phyloP scores from a whole-genome alignment of 2,888 invertebrate genomes.

The Ormia ochracea region DNA sequence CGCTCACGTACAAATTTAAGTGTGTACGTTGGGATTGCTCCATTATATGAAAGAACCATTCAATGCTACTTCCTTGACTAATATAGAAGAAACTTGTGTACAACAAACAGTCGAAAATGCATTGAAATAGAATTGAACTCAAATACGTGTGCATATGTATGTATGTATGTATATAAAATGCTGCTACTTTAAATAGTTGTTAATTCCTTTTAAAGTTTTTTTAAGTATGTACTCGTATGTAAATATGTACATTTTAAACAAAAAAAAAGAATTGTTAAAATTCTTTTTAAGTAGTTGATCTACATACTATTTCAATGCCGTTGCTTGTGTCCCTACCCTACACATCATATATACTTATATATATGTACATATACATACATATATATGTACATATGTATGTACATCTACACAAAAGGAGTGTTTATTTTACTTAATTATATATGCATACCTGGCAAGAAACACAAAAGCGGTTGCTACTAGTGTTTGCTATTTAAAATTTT shows the following conservation, averaged over 20 bases:
- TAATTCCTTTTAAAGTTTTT: conserved; percentile 14
- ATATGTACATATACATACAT: too few relatives aligned
- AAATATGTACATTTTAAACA: too few relatives aligned
- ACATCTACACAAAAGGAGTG: too few relatives aligned
- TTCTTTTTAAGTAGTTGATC: conserved; percentile 42
- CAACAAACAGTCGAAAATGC: too few relatives aligned
- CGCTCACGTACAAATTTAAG: too few relatives aligned
- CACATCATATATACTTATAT: too few relatives aligned
- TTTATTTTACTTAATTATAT: conserved; percentile 43
- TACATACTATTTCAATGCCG: conserved; percentile 34
- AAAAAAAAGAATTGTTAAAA: conserved; percentile 10
- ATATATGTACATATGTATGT: too few relatives aligned
- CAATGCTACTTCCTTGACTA: too few relatives aligned
- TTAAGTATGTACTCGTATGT: not conserved
- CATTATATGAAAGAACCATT: too few relatives aligned
- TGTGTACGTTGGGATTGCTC: too few relatives aligned
- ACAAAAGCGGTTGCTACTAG: conserved; percentile 41
- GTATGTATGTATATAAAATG: not conserved
- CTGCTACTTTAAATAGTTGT: conserved; percentile 1
- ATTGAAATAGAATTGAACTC: too few relatives aligned
- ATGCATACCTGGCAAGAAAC: conserved; percentile 21
- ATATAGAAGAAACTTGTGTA: too few relatives aligned
- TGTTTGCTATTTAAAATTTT: conserved; percentile 21
- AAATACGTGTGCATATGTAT: not conserved
- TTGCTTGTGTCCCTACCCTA: conserved; percentile 1